phyloP scores from a whole-genome alignment of 2,113 vertebrate genomes.

The Oncorhynchus keta region DNA sequence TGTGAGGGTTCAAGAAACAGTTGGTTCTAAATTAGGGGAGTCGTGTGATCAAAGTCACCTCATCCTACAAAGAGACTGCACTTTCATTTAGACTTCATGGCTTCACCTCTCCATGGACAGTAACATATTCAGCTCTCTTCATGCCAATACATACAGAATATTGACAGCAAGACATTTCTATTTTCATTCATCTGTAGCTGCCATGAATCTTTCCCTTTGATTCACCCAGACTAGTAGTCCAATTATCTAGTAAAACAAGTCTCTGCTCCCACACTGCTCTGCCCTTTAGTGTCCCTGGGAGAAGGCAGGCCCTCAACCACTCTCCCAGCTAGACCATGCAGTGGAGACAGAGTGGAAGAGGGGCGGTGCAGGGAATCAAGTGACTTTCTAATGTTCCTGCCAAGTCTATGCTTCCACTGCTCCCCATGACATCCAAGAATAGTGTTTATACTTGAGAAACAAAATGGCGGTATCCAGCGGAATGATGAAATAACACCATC shows the following conservation, averaged over 20 bases:
- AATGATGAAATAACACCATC: background rate
- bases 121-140: background rate
- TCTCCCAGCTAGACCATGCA: constrained; percentile 34
- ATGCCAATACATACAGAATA: background rate
- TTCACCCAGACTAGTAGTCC: background rate
- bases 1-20: background rate
- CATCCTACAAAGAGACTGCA: background rate
- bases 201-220: background rate
- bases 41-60: background rate
- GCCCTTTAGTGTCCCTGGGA: constrained; percentile 22
- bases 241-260: constrained; percentile 17
- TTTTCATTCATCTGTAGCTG: background rate
- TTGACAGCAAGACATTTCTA: background rate
- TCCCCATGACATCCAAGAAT: constrained; percentile 11
- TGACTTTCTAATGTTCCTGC: constrained; percentile 50
- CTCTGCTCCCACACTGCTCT: background rate
- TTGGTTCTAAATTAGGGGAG: background rate
- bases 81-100: background rate
- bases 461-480: background rate
- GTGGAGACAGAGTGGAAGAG: constrained; percentile 44
- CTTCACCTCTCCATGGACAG: background rate
- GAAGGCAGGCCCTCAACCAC: background rate
- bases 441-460: background rate
- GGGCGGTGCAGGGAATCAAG: constrained; percentile 57
- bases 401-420: constrained; percentile 35